A percentile compares a stretch with the other conserved stretches of the same genome.
Evolutionary conservation across 2,888 invertebrate species (phyloP).

Genomic region (Lobophora halterata): DNA sequence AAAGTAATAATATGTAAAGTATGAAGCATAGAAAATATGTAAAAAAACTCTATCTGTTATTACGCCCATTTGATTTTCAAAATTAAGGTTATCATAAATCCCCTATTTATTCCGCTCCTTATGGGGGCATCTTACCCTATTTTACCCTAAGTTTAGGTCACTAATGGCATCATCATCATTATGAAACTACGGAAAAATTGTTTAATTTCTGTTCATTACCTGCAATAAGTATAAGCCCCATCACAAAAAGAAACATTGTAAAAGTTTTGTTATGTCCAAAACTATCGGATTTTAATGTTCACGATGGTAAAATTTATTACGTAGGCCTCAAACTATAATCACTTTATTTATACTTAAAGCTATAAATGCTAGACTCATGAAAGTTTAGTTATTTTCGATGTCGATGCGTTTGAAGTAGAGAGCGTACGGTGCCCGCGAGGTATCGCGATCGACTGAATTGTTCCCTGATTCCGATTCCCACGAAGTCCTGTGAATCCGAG

Average conservation of each 20-base stretch:
- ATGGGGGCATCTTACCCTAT: too few species aligned
- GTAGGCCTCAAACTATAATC: not conserved
- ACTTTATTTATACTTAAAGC: not conserved
- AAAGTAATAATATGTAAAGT: too few species aligned
- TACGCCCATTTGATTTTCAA: too few species aligned
- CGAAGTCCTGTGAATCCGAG: slow-evolving; percentile 5
- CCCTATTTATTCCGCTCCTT: too few species aligned
- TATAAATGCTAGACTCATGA: not conserved
- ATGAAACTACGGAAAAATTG: too few species aligned
- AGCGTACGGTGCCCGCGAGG: slow-evolving; percentile 15
- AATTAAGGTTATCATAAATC: too few species aligned
- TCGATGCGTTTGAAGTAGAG: slow-evolving; percentile 3
- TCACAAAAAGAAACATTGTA: slow-evolving; percentile 17
- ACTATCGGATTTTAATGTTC: not conserved
- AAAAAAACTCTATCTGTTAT: too few species aligned
- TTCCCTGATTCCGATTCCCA: not conserved
- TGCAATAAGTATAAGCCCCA: slow-evolving; percentile 16
- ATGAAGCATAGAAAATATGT: too few species aligned
- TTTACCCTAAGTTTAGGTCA: too few species aligned
- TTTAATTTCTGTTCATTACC: too few species aligned
- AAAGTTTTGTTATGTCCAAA: slow-evolving; percentile 3
- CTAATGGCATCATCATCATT: too few species aligned
- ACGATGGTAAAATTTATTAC: not conserved
- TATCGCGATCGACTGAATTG: slow-evolving; percentile 17
- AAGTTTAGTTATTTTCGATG: slow-evolving; percentile 9